Percentiles rank a stretch among this genome's conserved stretches.
phyloP scores from a whole-genome alignment of 2,888 invertebrate species.

The Oconnorella tubifera region DNA sequence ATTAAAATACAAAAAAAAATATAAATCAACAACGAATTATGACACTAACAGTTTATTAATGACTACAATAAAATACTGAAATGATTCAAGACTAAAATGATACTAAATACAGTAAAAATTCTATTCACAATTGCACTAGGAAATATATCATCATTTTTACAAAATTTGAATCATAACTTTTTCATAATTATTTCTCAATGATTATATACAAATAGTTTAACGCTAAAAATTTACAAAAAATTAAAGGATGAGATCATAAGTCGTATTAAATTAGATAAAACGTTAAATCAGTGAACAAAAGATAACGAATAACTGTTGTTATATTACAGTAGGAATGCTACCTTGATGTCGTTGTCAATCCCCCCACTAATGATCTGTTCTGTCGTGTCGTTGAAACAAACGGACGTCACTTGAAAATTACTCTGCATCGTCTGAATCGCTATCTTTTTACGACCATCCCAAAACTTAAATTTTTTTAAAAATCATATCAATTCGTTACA shows the following conservation, averaged over 20 bases:
- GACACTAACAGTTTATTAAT: neutral
- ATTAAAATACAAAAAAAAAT: too few relatives aligned
- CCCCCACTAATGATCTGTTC: constrained; percentile 93
- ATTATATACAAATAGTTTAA: neutral
- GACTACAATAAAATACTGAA: too few relatives aligned
- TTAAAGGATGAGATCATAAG: neutral
- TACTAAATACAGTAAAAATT: too few relatives aligned
- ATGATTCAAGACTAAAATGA: too few relatives aligned
- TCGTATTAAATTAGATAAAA: too few relatives aligned
- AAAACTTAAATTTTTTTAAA: constrained; percentile 51
- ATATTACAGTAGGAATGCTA: too few relatives aligned
- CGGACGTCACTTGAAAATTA: constrained; percentile 59
- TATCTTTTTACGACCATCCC: constrained; percentile 85
- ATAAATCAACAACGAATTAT: too few relatives aligned
- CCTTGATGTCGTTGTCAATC: constrained; percentile 92
- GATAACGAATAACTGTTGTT: neutral
- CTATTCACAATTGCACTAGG: too few relatives aligned
- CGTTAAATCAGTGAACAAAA: too few relatives aligned
- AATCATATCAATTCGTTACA: constrained; percentile 3
- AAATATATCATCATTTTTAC: too few relatives aligned
- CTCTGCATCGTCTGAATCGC: constrained; percentile 63
- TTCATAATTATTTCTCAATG: too few relatives aligned
- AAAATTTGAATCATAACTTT: too few relatives aligned
- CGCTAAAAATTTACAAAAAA: neutral
- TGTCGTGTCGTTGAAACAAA: constrained; percentile 89